phyloP scores from a whole-genome alignment of 1,140 invertebrate genomes.

The Ips typographus region DNA sequence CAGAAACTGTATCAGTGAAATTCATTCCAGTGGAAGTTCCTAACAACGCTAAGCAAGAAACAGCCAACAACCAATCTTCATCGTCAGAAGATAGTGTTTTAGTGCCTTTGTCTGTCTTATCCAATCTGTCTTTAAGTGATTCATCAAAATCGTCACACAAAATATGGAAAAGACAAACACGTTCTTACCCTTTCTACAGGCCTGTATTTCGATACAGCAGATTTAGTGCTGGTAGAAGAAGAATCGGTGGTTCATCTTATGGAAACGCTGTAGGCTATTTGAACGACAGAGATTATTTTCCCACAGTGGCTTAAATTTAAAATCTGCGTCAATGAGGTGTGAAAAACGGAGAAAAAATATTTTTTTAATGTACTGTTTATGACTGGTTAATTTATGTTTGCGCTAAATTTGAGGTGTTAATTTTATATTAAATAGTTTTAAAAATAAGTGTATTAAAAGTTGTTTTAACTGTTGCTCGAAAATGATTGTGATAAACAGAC shows the following conservation, averaged over 20 bases:
- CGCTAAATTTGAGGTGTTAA: no score
- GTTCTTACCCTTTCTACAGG: neutral
- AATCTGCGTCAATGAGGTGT: no score
- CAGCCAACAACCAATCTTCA: neutral
- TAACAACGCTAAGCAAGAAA: no score
- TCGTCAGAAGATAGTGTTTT: neutral
- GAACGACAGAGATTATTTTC: constrained; percentile 14
- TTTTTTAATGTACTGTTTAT: no score
- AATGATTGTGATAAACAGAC: no score
- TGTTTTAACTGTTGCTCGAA: no score
- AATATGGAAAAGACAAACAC: neutral
- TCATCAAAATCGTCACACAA: neutral
- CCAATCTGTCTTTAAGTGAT: neutral
- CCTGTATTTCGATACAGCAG: neutral
- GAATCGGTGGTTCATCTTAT: neutral
- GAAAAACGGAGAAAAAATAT: no score
- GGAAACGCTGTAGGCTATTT: constrained; percentile 1
- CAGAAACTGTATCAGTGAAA: neutral
- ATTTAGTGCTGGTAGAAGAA: neutral
- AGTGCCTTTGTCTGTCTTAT: neutral
- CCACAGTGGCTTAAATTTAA: constrained; percentile 6
- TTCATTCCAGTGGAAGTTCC: neutral
- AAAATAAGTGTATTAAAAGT: no score
- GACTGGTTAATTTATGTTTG: no score
- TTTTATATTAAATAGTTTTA: no score